Percentiles rank a stretch among this genome's conserved stretches.
Evolutionary conservation across 2,113 vertebrate genomes (phyloP).

Genomic region (Odontesthes bonariensis): DNA sequence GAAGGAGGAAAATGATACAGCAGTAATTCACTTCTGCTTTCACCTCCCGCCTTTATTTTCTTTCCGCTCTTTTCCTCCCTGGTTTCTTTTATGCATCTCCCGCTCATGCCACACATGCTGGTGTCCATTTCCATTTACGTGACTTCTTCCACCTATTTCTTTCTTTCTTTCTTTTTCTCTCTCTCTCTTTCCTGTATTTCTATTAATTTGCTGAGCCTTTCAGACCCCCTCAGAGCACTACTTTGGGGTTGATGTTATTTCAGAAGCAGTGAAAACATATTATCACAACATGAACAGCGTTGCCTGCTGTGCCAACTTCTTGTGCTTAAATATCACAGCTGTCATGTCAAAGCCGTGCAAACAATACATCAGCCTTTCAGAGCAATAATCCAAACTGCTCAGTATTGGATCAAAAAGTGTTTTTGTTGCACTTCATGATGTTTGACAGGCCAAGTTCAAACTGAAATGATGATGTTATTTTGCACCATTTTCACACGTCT

Average conservation of each 20-base stretch:
- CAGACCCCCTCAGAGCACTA: neutral
- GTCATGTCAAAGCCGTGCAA: neutral
- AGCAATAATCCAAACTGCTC: neutral
- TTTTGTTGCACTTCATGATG: neutral
- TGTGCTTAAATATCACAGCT: slow-evolving; percentile 12
- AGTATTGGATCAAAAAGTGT: neutral
- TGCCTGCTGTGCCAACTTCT: neutral
- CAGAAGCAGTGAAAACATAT: neutral
- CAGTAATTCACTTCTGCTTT: slow-evolving; percentile 62
- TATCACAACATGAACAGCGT: neutral
- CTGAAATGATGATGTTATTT: neutral
- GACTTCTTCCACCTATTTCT: slow-evolving; percentile 2
- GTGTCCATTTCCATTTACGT: slow-evolving; percentile 51
- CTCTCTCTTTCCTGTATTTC: slow-evolving; percentile 26
- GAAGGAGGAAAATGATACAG: slow-evolving; percentile 58
- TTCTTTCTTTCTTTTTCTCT: neutral
- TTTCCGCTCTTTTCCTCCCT: slow-evolving; percentile 36
- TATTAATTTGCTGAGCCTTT: neutral
- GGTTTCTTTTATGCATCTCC: slow-evolving; percentile 61
- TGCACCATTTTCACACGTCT: too few species aligned
- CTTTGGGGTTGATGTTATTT: neutral
- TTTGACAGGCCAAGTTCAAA: neutral
- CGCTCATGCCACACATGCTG: slow-evolving; percentile 43
- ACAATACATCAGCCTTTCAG: neutral
- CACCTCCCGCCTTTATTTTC: slow-evolving; percentile 63